phyloP scores from a whole-genome alignment of 2,797 vertebrate species.

The Streptopelia turtur region DNA sequence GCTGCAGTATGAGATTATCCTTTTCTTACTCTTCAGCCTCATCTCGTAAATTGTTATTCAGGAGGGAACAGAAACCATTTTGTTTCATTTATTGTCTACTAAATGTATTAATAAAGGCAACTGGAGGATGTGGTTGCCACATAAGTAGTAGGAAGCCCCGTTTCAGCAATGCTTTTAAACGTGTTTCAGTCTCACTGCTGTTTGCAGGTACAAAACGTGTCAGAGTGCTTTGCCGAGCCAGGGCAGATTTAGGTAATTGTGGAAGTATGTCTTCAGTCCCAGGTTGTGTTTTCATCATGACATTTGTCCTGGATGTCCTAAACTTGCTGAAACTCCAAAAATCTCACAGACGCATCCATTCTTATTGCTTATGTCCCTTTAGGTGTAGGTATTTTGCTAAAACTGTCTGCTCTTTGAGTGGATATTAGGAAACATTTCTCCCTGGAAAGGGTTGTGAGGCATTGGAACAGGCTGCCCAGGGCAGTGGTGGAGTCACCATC shows the following conservation, averaged over 20 bases:
- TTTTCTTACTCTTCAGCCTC: neutral
- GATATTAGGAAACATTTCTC: no score
- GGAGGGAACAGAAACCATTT: neutral
- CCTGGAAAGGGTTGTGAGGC: no score
- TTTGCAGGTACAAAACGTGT: neutral
- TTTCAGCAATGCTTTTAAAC: neutral
- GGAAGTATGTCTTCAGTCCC: neutral
- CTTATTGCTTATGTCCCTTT: neutral
- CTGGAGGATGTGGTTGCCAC: neutral
- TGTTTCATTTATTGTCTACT: neutral
- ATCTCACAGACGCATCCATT: neutral
- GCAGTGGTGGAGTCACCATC: no score
- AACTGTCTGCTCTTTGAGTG: neutral
- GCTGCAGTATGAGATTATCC: accelerated
- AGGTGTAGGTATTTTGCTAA: neutral
- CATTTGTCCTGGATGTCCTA: neutral
- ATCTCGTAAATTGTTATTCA: neutral
- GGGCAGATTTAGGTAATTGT: neutral
- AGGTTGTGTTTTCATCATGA: neutral
- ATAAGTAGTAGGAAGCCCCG: neutral
- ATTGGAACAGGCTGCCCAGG: no score
- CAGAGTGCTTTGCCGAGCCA: neutral
- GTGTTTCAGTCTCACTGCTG: neutral
- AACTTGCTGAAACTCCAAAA: neutral
- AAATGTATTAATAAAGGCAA: neutral